These are phyloP conservation scores for Lepidonotus clava DNA, from an alignment of 2,888 invertebrate genomes.

Conservation along the genomic window DNA sequence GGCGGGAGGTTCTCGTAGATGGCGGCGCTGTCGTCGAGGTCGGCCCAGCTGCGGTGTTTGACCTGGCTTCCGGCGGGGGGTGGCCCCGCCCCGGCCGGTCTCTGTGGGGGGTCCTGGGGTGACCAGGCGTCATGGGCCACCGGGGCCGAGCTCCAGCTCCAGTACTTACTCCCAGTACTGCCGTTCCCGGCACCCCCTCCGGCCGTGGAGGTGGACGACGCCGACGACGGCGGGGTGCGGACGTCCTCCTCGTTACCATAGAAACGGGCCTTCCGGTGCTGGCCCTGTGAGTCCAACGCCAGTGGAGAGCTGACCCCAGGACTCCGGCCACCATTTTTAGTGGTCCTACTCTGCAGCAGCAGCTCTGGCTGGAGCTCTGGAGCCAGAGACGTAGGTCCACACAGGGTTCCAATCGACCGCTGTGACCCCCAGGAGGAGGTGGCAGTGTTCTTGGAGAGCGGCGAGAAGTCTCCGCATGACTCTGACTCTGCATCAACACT, in stretches of 20 bases:
- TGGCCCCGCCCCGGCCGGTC: too few species aligned
- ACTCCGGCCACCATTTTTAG: not conserved
- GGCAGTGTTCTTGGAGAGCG: not conserved
- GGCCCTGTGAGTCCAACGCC: not conserved
- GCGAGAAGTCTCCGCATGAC: not conserved
- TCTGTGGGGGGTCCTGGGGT: too few species aligned
- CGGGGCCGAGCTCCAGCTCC: constrained; percentile 27
- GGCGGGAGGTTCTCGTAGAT: constrained; percentile 44
- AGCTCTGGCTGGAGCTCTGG: constrained; percentile 19
- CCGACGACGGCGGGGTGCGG: not conserved
- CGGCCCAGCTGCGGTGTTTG: constrained; percentile 46
- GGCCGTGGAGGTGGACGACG: not conserved
- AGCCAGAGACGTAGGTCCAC: constrained; percentile 21
- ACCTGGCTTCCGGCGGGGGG: not conserved
- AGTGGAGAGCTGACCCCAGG: constrained; percentile 13
- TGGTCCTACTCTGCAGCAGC: not conserved
- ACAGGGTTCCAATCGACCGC: constrained; percentile 38
- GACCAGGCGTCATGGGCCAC: not conserved
- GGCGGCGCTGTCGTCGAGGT: not conserved
- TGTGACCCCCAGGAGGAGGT: constrained; percentile 36
- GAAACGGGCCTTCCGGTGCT: not conserved
- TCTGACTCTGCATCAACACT: constrained; percentile 22
- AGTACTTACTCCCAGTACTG: constrained; percentile 6
- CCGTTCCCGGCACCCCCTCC: not conserved
- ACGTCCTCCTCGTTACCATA: constrained; percentile 8